Conservation (phyloP, 2,113 vertebrate genomes). For the Crotalus helleri region DNA sequence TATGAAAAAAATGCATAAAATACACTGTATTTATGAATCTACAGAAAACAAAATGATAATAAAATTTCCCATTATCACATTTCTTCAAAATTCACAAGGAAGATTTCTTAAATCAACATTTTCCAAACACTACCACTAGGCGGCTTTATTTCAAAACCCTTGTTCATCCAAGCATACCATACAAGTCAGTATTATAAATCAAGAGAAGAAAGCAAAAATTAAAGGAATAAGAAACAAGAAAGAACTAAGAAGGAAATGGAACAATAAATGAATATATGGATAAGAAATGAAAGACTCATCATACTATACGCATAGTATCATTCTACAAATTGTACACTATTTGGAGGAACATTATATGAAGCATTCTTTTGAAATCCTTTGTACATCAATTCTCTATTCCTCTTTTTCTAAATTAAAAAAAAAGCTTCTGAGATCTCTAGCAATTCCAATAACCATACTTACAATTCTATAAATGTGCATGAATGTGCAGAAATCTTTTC, state of each 20-base stretch:
- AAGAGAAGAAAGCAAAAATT: not conserved
- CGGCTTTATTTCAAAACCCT: not conserved
- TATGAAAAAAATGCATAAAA: not conserved
- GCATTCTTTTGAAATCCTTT: not conserved
- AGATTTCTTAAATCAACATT: not conserved
- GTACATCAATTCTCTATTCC: not conserved
- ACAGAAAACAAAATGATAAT: not conserved
- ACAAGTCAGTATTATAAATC: not conserved
- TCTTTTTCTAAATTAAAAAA: not conserved
- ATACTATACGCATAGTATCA: not conserved
- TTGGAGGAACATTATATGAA: not conserved
- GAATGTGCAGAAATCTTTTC: not conserved
- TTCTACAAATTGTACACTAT: not conserved
- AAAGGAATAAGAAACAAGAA: not conserved
- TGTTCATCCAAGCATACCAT: not conserved
- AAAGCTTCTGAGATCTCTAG: not conserved
- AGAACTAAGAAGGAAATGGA: not conserved
- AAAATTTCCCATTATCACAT: not conserved
- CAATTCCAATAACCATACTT: not conserved
- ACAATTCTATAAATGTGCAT: not conserved
- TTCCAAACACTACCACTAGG: not conserved
- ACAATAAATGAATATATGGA: not conserved
- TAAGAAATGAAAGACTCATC: not conserved
- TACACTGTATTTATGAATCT: not conserved
- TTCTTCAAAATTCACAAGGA: not conserved